Percentiles rank a stretch among this genome's conserved stretches.
phyloP scores from a whole-genome alignment of 2,888 invertebrate genomes.

The Phymatocera aterrima region DNA sequence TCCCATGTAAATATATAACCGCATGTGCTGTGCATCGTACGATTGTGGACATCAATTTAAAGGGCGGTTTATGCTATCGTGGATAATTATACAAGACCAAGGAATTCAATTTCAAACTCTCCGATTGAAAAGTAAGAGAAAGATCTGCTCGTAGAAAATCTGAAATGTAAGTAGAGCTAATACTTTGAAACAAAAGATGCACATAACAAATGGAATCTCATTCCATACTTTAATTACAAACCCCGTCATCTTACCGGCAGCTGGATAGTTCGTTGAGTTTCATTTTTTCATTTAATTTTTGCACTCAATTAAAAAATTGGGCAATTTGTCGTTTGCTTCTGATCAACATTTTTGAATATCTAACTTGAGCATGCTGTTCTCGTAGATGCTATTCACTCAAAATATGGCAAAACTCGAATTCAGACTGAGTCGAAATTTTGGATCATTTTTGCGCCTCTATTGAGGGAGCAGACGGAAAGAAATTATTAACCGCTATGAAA shows the following conservation, averaged over 20 bases:
- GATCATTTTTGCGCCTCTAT: neutral
- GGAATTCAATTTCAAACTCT: constrained; percentile 20
- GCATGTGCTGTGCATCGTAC: neutral
- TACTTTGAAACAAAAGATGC: neutral
- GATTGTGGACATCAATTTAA: neutral
- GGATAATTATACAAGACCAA: neutral
- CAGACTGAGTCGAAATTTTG: no score
- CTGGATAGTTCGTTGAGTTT: no score
- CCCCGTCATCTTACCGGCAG: neutral
- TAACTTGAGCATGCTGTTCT: no score
- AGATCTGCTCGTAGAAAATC: neutral
- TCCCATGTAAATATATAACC: neutral
- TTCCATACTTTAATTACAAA: constrained; percentile 2
- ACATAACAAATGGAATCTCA: neutral
- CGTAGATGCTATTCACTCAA: no score
- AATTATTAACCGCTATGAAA: no score
- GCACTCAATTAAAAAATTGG: neutral
- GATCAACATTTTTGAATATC: no score
- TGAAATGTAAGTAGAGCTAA: neutral
- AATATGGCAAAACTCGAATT: no score
- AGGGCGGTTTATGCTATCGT: neutral
- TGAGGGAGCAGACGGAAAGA: no score
- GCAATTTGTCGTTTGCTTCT: no score
- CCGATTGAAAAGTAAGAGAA: constrained; percentile 18
- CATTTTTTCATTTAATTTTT: neutral